phyloP scores from a whole-genome alignment of 2,797 vertebrate species.

The Myripristis jacobus region DNA sequence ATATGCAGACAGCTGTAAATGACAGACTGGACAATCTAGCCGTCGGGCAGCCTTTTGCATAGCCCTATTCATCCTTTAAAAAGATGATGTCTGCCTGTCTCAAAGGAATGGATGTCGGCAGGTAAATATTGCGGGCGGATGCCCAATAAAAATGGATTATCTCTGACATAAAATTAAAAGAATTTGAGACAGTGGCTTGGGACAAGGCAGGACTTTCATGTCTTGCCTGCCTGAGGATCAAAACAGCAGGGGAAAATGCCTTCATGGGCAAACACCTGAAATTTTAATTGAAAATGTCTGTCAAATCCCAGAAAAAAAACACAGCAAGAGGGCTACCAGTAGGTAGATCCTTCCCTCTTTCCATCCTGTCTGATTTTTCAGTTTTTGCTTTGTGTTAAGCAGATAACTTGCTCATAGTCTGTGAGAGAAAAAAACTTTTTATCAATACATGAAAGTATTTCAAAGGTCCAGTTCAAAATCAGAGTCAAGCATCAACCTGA shows the following conservation, averaged over 20 bases:
- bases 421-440: neutral
- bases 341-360: neutral
- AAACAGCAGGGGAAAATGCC: conserved; percentile 35
- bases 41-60: conserved; percentile 81
- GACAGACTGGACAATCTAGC: conserved; percentile 84
- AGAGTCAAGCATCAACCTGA: too few relatives aligned
- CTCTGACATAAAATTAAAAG: conserved; percentile 65
- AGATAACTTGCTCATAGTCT: neutral
- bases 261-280: conserved; percentile 14
- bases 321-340: neutral
- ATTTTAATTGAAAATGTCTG: conserved; percentile 65
- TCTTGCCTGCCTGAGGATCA: conserved; percentile 36
- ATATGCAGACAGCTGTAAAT: conserved; percentile 82
- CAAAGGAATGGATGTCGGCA: conserved; percentile 67
- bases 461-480: too few relatives aligned
- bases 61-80: conserved; percentile 84
- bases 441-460: neutral
- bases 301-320: neutral
- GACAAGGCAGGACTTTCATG: conserved; percentile 56
- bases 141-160: conserved; percentile 69
- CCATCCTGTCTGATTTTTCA: too few relatives aligned
- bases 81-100: conserved; percentile 63
- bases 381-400: conserved; percentile 28
- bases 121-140: conserved; percentile 70
- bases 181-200: conserved; percentile 22